phyloP scores from a whole-genome alignment of 2,797 vertebrate genomes.

The Staurois parvus region DNA sequence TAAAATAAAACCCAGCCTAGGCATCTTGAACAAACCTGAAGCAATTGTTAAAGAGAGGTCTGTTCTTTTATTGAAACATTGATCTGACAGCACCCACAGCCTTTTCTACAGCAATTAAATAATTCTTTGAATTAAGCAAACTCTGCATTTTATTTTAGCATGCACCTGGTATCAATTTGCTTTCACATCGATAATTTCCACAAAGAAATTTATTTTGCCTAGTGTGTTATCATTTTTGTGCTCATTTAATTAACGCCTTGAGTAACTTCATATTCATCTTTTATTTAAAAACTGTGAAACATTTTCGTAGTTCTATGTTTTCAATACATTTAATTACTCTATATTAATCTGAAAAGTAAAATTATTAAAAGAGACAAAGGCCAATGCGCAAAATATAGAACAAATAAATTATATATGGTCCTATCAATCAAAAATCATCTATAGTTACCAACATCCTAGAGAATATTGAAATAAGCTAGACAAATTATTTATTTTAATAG shows the following conservation, averaged over 20 bases:
- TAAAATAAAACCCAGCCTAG: not conserved
- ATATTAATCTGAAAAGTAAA: not conserved
- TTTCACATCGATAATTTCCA: constrained; percentile 29
- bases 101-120: constrained; percentile 17
- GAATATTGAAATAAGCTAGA: too few species aligned
- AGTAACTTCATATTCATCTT: constrained; percentile 22
- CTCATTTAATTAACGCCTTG: constrained; percentile 43
- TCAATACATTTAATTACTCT: not conserved
- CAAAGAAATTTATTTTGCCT: constrained; percentile 37
- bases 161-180: constrained; percentile 28
- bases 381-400: too few species aligned
- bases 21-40: constrained; percentile 5
- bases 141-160: constrained; percentile 15
- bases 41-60: not conserved
- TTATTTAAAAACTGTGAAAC: constrained; percentile 12
- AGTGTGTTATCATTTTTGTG: constrained; percentile 18
- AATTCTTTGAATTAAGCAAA: constrained; percentile 28
- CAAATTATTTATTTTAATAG: too few species aligned
- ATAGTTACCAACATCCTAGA: too few species aligned
- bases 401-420: too few species aligned
- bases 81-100: constrained; percentile 9
- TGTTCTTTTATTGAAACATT: constrained; percentile 7
- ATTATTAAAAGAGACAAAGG: too few species aligned
- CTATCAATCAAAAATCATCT: too few species aligned
- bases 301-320: constrained; percentile 32